Evolutionary conservation across 1,140 invertebrate species (phyloP).

Genomic region (Orussus abietinus): DNA sequence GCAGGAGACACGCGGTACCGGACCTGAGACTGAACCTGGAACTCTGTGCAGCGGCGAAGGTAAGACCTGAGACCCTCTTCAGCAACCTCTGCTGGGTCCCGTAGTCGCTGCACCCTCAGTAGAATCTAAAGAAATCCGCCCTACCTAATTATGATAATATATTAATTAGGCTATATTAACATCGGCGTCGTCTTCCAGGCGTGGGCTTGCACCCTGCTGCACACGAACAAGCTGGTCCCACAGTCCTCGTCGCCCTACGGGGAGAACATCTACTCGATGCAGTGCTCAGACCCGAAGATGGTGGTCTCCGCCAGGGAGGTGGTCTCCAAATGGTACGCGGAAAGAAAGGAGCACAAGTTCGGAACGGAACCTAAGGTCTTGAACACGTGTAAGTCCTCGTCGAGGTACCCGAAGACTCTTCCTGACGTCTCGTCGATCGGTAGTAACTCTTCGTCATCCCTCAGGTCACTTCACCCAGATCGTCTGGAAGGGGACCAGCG

Average conservation of each 20-base stretch:
- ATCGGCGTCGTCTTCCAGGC: slow-evolving; percentile 33
- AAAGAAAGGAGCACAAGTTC: slow-evolving; percentile 62
- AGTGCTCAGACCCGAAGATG: slow-evolving; percentile 64
- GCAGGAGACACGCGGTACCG: slow-evolving; percentile 67
- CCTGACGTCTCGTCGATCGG: neutral
- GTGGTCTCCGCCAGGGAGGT: slow-evolving; percentile 63
- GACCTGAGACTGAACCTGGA: slow-evolving; percentile 61
- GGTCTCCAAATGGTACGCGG: slow-evolving; percentile 67
- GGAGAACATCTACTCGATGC: slow-evolving; percentile 66
- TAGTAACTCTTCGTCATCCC: neutral
- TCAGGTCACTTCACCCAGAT: slow-evolving; percentile 71
- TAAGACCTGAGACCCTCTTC: no score
- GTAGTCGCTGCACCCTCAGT: slow-evolving; percentile 1
- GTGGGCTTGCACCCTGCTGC: slow-evolving; percentile 75
- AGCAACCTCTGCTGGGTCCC: no score
- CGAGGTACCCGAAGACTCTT: neutral
- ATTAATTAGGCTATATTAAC: slow-evolving; percentile 2
- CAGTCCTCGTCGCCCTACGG: slow-evolving; percentile 61
- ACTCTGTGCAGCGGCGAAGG: slow-evolving; percentile 51
- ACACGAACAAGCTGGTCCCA: slow-evolving; percentile 64
- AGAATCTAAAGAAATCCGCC: no score
- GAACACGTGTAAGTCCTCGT: slow-evolving; percentile 51
- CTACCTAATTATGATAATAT: slow-evolving; percentile 8
- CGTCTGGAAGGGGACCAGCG: slow-evolving; percentile 69
- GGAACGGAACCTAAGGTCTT: slow-evolving; percentile 60